Evolutionary conservation across 92 coral and sea anemone species (phyloP), one percentile per base, ranked within the genome.

Genomic region (Epizoanthus scotinus): DNA sequence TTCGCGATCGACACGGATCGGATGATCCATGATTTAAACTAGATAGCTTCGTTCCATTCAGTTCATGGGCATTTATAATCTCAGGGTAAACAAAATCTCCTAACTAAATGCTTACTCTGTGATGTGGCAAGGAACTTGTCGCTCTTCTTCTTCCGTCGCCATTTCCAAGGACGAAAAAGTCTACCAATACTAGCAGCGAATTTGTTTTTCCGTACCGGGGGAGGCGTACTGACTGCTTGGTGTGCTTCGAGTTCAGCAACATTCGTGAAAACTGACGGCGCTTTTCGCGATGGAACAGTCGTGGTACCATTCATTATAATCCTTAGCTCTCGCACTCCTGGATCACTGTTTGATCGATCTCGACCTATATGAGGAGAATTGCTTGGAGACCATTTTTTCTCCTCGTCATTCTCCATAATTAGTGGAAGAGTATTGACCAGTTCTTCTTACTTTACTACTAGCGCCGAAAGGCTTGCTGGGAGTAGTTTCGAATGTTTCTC

Each of bases 111-210:
- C 98, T 89, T 89, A 96, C 99, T 93, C 77, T 96, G 92, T 6
- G 99, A 96, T 38, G 99, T 93, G n/a, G 94, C 91, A n/a, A 96
- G 90, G 54, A 96, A 96, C 63, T 82, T 88, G 62, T 96, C 98
- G 78, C 99, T 96, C 87, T 93, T 96, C 91, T 91, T 93, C 87
- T 93, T 93, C 57, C 91, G 89, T 68, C 95, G 88, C 99, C 99
- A 96, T 73, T 89, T 96, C 99, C 99, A 96, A 9, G 99, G 99
- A 22, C 99, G 97, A 86, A 96, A 85, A 52, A 96, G 67, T 47
- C 90, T 87, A 28, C 99, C 88, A 26, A 96, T 87, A 63, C 98
- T 96, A 1, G 91, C 77, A 20, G 99, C 98, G 70, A 96, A 87
- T 84, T 96, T 96, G 78, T 87, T 91, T 68, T 91, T 91, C 44